Evolutionary conservation across 2,888 invertebrate species (phyloP), one percentile per base, ranked within the genome.

Genomic region (Leptarthrus brevirostris): DNA sequence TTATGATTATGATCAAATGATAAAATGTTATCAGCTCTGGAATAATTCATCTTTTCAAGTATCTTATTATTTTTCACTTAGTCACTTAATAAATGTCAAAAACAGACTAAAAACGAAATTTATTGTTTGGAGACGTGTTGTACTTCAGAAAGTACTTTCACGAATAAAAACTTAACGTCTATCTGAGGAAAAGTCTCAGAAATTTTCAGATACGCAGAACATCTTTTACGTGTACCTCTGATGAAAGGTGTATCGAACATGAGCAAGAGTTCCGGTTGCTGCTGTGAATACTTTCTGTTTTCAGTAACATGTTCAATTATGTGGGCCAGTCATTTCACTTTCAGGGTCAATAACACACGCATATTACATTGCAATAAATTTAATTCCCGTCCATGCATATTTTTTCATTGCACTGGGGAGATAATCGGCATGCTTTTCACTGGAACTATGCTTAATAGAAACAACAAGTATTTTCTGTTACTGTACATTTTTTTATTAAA

Each of bases 241-340:
- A 24, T n/a, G 64, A 64, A 16, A 40, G 26, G 44, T 22, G 47
- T n/a, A 8, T 64, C 18, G n/a, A 12, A 40, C 10, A 12, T 6
- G 12, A 40, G n/a, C 40, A 12, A 58, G 58, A 36, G 64, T 64
- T 64, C 64, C 64, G 64, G 47, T 64, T 47, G 22, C 12, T 8
- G 18, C 6, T 22, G 3, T n/a, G n/a, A n/a, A n/a, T 47, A 64
- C 44, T 47, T 44, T 64, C 64, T 47, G 64, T 14, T 64, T 24
- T 47, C 64, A 10, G 24, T 20, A 64, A 24, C 64, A 64, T 44
- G 20, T 44, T 24, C 14, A n/a, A 14, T 18, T 40, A 22, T 24
- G 44, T 44, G 64, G 20, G 64, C 5, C 64, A 64, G 36, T 10
- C 49, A 52, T 69, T 69, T 69, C 69, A 69, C 69, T 69, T 69